Conservation (phyloP, 1,140 invertebrate genomes). For the Neocloeon triangulifer region DNA sequence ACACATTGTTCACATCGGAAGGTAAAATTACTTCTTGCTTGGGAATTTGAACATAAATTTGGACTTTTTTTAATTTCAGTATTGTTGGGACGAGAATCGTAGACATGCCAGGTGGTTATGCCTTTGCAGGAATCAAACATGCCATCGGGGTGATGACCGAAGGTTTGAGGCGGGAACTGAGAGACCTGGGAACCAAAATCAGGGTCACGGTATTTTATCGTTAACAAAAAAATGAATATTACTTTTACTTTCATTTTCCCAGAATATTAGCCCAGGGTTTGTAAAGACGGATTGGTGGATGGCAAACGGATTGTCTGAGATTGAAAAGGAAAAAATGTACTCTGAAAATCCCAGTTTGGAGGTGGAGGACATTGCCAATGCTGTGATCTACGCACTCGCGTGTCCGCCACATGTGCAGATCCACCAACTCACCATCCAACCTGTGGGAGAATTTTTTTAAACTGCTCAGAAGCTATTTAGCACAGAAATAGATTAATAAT, state of each 20-base stretch:
- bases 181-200: slow-evolving; percentile 22
- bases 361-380: slow-evolving; percentile 11
- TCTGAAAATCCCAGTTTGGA: slow-evolving; percentile 3
- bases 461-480: not conserved
- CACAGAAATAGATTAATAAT: no score
- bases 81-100: slow-evolving; percentile 15
- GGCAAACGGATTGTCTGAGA: slow-evolving; percentile 13
- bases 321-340: slow-evolving; percentile 9
- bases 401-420: slow-evolving; percentile 28
- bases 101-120: slow-evolving; percentile 12
- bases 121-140: slow-evolving; percentile 31
- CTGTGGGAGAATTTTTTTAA: slow-evolving; percentile 1
- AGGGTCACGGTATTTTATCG: slow-evolving; percentile 26
- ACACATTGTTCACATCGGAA: slow-evolving; percentile 17
- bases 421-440: slow-evolving; percentile 1
- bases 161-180: slow-evolving; percentile 29
- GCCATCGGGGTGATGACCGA: slow-evolving; percentile 28
- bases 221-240: no score
- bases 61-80: slow-evolving; percentile 12
- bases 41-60: no score
- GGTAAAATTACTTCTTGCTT: not conserved
- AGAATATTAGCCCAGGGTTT: slow-evolving; percentile 34
- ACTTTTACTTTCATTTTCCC: no score
- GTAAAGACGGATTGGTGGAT: slow-evolving; percentile 34
- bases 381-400: slow-evolving; percentile 24